These are phyloP conservation scores for Phortica okadai DNA, from an alignment of 2,888 invertebrate genomes.

Conservation along the genomic window DNA sequence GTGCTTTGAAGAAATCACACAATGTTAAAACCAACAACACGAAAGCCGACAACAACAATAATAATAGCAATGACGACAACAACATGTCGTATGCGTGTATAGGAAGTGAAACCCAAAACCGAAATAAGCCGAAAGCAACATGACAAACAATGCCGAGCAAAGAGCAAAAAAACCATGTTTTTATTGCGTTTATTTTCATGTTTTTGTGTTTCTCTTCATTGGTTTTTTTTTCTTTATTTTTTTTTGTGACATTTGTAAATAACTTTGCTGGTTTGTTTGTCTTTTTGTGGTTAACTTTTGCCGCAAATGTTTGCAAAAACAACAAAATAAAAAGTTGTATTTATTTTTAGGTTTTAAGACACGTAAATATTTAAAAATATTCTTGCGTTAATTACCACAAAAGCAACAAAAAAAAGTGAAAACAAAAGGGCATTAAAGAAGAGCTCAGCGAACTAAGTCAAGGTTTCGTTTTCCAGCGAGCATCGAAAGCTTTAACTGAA, in stretches of 20 bases:
- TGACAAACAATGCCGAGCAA: slow-evolving; percentile 30
- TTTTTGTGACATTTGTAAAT: not conserved
- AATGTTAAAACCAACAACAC: not conserved
- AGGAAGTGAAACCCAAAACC: slow-evolving; percentile 58
- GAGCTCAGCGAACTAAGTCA: not conserved
- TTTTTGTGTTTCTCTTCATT: not conserved
- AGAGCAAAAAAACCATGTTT: not conserved
- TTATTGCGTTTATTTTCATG: not conserved
- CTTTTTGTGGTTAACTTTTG: not conserved
- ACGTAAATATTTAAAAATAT: not conserved
- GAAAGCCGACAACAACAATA: not conserved
- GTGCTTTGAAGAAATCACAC: not conserved
- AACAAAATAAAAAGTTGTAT: not conserved
- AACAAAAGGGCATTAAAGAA: not conserved
- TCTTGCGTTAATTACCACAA: not conserved
- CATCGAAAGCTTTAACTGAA: too few relatives aligned
- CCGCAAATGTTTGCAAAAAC: not conserved
- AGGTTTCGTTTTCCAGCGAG: not conserved
- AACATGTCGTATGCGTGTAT: not conserved
- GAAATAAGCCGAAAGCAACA: slow-evolving; percentile 55
- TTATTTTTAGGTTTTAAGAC: not conserved
- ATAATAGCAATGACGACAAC: not conserved
- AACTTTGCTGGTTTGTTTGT: not conserved
- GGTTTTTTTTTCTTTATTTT: too few relatives aligned
- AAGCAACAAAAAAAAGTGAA: not conserved